These are phyloP conservation scores for Mamestra brassicae DNA, from an alignment of 2,888 invertebrate species.

Conservation along the genomic window DNA sequence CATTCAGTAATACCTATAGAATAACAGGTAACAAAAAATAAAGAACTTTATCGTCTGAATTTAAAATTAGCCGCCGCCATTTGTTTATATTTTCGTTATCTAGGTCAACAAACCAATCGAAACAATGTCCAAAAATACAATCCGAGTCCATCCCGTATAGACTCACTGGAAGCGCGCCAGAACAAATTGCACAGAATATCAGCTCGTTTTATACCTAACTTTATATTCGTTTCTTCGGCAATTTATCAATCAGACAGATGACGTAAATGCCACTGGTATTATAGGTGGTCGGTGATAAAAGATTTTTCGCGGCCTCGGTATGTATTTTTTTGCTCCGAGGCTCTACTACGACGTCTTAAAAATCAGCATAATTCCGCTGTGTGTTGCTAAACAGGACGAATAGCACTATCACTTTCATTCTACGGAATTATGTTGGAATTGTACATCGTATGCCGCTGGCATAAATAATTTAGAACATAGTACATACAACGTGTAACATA, in stretches of 20 bases:
- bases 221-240: slow-evolving; percentile 24
- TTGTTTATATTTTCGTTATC: slow-evolving; percentile 66
- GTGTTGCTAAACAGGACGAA: no score
- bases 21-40: background rate
- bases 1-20: background rate
- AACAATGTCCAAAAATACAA: slow-evolving; percentile 77
- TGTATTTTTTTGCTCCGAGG: background rate
- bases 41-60: background rate
- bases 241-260: slow-evolving; percentile 25
- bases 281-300: background rate
- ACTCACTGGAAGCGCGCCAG: slow-evolving; percentile 76
- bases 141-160: slow-evolving; percentile 66
- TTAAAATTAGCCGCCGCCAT: slow-evolving; percentile 7
- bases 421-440: no score
- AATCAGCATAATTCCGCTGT: background rate
- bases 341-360: background rate
- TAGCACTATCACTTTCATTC: no score
- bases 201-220: slow-evolving; percentile 20
- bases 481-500: no score
- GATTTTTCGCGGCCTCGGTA: slow-evolving; percentile 6
- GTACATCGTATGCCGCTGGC: no score
- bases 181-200: slow-evolving; percentile 60
- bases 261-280: slow-evolving; percentile 31
- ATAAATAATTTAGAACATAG: no score
- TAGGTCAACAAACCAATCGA: slow-evolving; percentile 79